phyloP scores from a whole-genome alignment of 2,888 invertebrate species.

The Erebia palarica region DNA sequence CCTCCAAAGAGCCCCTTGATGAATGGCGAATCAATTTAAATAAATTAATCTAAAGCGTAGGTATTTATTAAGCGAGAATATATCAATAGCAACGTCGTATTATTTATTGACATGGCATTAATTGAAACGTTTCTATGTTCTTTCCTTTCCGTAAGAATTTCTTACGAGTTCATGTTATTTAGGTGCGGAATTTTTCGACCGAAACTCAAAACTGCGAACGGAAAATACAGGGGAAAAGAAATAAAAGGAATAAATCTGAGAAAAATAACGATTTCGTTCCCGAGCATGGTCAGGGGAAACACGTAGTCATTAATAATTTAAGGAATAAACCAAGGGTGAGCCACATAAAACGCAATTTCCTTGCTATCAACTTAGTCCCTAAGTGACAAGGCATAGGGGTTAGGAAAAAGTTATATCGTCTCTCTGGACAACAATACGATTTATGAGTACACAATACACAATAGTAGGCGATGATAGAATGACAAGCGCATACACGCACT shows the following conservation, averaged over 20 bases:
- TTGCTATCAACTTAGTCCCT: slow-evolving; percentile 47
- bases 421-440: slow-evolving; percentile 58
- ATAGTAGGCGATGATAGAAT: slow-evolving; percentile 46
- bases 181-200: slow-evolving; percentile 26
- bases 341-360: slow-evolving; percentile 48
- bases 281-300: slow-evolving; percentile 39
- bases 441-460: slow-evolving; percentile 56
- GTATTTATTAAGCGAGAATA: slow-evolving; percentile 13
- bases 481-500: slow-evolving; percentile 33
- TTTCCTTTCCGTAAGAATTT: slow-evolving; percentile 8
- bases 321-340: slow-evolving; percentile 41
- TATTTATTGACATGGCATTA: slow-evolving; percentile 14
- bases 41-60: slow-evolving; percentile 20
- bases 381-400: slow-evolving; percentile 44
- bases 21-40: slow-evolving; percentile 27
- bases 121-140: slow-evolving; percentile 25
- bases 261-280: slow-evolving; percentile 40
- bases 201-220: slow-evolving; percentile 26
- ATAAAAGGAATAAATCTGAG: slow-evolving; percentile 34
- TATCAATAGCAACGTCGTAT: slow-evolving; percentile 21
- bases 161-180: neutral
- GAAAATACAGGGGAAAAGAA: slow-evolving; percentile 33
- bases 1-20: slow-evolving; percentile 17
- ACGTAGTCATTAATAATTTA: slow-evolving; percentile 47
- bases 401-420: slow-evolving; percentile 55